These are phyloP conservation scores for Cynaeus angustus DNA, from an alignment of 2,888 invertebrate species.

Conservation along the genomic window DNA sequence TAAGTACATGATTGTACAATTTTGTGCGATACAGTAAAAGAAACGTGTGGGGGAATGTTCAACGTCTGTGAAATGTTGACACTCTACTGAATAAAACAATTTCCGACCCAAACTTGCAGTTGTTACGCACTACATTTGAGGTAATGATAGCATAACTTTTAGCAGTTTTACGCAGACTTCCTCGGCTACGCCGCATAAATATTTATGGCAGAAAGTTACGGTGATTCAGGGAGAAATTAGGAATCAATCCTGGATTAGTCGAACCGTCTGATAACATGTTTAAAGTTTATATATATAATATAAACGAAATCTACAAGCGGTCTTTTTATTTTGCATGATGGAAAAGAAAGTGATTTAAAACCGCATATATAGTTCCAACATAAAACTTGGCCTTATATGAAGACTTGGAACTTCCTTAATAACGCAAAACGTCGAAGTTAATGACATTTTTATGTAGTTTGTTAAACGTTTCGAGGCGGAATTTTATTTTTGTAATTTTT, in stretches of 20 bases:
- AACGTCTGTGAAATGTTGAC: slow-evolving; percentile 17
- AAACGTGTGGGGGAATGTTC: slow-evolving; percentile 27
- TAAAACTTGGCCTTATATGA: slow-evolving; percentile 35
- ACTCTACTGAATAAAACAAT: slow-evolving; percentile 24
- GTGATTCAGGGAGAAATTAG: neutral
- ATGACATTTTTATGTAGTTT: slow-evolving; percentile 49
- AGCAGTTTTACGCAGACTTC: slow-evolving; percentile 12
- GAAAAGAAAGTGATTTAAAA: slow-evolving; percentile 33
- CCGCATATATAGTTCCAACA: slow-evolving; percentile 23
- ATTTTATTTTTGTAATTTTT: slow-evolving; percentile 46
- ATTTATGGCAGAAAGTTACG: slow-evolving; percentile 7
- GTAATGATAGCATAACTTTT: slow-evolving; percentile 14
- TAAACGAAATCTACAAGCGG: too few species aligned
- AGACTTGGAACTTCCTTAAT: slow-evolving; percentile 39
- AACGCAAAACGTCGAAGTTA: slow-evolving; percentile 38
- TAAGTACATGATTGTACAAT: neutral
- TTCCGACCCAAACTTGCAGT: slow-evolving; percentile 20
- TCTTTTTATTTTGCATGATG: slow-evolving; percentile 19
- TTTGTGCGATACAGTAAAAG: slow-evolving; percentile 2
- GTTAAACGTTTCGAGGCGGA: slow-evolving; percentile 36
- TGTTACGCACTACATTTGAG: slow-evolving; percentile 19
- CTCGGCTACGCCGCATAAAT: slow-evolving; percentile 10
- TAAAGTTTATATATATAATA: too few species aligned
- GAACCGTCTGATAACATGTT: too few species aligned
- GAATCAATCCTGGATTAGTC: neutral